Evolutionary conservation across 2,888 invertebrate genomes (phyloP), one percentile per base, ranked within the genome.

Genomic region (Agrenia bidenticulata): DNA sequence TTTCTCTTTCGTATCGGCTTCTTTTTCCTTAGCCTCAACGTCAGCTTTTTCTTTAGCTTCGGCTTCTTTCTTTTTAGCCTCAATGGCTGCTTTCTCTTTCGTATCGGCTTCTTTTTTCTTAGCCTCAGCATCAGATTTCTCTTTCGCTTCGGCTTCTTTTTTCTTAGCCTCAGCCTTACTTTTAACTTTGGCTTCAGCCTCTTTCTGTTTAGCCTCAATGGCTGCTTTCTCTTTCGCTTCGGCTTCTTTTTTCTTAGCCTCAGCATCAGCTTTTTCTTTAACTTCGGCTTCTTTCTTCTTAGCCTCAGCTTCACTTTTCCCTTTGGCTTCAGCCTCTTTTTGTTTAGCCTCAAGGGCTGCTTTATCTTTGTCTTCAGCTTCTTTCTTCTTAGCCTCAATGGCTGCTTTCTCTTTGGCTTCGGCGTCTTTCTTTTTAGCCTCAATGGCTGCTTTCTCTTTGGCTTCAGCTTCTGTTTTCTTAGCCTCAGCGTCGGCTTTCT

Each of bases 361-460:
- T 49, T 64, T 19, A 24, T 63, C 64, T 15, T 65, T 77, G 0
- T 77, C 77, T n/a, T 60, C 66, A n/a, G n/a, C n/a, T 49, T 59
- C 41, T 68, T 65, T 67, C 53, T 56, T 58, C 15, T 69, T n/a
- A n/a, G n/a, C n/a, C n/a, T n/a, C n/a, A n/a, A n/a, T n/a, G n/a
- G n/a, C n/a, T n/a, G n/a, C n/a, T n/a, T n/a, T n/a, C n/a, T n/a
- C 32, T 32, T 32, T 32, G 32, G 32, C 32, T 11, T 32, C 32
- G 4, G 32, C 24, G 60, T 63, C 39, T 54, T 63, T 57, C 57
- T 53, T 64, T 63, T 71, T 65, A 67, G 65, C 60, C 61, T 69
- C 58, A 73, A 64, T 24, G 65, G n/a, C n/a, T n/a, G 67, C 63
- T 66, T 73, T 56, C 61, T 56, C 37, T 54, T 63, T 51, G 66